phyloP scores from a whole-genome alignment of 2,888 invertebrate genomes.

The Ochropleura plecta region DNA sequence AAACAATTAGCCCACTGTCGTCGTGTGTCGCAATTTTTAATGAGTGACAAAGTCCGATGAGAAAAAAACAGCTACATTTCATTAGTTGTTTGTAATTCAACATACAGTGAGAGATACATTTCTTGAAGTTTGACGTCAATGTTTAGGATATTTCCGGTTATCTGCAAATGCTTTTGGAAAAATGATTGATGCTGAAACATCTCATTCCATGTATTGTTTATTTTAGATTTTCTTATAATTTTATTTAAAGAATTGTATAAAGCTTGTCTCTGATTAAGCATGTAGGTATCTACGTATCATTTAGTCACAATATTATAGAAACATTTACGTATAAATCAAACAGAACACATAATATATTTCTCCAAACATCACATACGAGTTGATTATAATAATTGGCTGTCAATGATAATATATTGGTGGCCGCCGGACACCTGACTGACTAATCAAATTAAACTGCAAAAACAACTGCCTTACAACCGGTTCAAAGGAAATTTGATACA shows the following conservation, averaged over 20 bases:
- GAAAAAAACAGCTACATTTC: slow-evolving; percentile 32
- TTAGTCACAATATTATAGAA: slow-evolving; percentile 29
- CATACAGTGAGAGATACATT: neutral
- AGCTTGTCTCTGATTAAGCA: neutral
- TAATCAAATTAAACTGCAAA: slow-evolving; percentile 55
- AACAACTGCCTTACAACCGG: slow-evolving; percentile 51
- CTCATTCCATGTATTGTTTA: slow-evolving; percentile 31
- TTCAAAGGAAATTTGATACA: slow-evolving; percentile 53
- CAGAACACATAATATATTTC: slow-evolving; percentile 21
- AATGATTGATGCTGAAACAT: slow-evolving; percentile 23
- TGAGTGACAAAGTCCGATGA: slow-evolving; percentile 60
- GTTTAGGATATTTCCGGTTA: slow-evolving; percentile 32
- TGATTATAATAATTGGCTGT: slow-evolving; percentile 60
- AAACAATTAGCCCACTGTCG: slow-evolving; percentile 67
- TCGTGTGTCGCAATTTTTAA: slow-evolving; percentile 31
- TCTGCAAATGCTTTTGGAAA: slow-evolving; percentile 18
- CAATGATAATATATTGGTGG: slow-evolving; percentile 44
- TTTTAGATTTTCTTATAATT: neutral
- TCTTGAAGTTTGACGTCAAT: slow-evolving; percentile 34
- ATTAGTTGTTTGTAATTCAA: slow-evolving; percentile 14
- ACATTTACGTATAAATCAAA: slow-evolving; percentile 36
- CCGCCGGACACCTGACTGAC: slow-evolving; percentile 51
- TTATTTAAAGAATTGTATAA: slow-evolving; percentile 13
- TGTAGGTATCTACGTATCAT: neutral
- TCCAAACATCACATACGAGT: slow-evolving; percentile 28